Base-by-base conservation (phyloP, 92 coral and sea anemone genomes). In the Pocillopora meandrina region DNA sequence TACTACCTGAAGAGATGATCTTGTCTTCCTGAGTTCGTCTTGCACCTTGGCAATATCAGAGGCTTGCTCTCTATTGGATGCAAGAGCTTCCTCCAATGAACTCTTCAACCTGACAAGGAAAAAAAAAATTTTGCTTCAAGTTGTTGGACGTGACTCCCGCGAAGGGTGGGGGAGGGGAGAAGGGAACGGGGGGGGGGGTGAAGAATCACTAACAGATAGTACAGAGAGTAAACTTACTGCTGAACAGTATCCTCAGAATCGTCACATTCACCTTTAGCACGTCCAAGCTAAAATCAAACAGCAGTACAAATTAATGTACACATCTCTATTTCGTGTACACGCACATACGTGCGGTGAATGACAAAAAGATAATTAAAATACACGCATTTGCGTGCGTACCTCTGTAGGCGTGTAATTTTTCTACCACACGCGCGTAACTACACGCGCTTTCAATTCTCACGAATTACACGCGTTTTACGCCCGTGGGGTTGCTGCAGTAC, bases 211-310 rank as follows among this genome's bases (percentile, higher is more conserved):
- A 60, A 75, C 33, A 6, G 49, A 57, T 7, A 34, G 33, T 2
- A 20, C 18, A 23, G 15, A 8, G 19, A 12, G 1, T 9, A 65
- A 56, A 57, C 97, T 87, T 75, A 93, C 97, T 93, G 89, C 66
- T 90, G 90, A 64, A 93, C 90, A 13, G 93, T 91, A 61, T 91
- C 95, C 47, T 93, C 95, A 13, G 90, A 91, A 35, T 85, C 88
- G 71, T 88, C 89, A 55, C 87, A 86, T 65, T 93, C 98, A n/a
- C 91, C 93, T 78, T 84, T 87, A 20, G 87, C 79, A 64, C 93
- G 86, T 76, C 85, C 79, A 61, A 87, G 75, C 98, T 93, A 83
- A 58, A 84, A 31, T 59, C 15, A 60, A 2, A 65, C 13, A 18
- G 34, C 15, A 70, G 2, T 47, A 63, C 7, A 12, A n/a, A 59